Conservation (phyloP, 2,113 vertebrate genomes). For the Grammomys surdaster region DNA sequence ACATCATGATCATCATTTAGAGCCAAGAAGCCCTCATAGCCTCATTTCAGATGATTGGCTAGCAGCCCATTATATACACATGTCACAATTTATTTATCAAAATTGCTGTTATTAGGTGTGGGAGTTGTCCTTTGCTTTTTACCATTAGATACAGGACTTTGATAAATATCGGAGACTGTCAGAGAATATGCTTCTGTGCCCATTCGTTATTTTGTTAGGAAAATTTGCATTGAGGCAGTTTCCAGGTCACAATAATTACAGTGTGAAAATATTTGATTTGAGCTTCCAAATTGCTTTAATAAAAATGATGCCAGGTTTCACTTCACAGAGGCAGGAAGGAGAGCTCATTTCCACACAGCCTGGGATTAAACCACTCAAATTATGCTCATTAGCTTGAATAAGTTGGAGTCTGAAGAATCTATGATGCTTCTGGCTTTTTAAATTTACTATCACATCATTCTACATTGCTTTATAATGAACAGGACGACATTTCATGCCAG, state of each 20-base stretch:
- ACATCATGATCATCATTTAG: neutral
- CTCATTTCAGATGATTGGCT: neutral
- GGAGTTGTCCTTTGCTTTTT: neutral
- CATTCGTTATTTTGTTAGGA: conserved; percentile 14
- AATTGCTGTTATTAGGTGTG: conserved; percentile 4
- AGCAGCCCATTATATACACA: neutral
- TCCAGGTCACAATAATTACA: neutral
- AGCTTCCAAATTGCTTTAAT: conserved; percentile 23
- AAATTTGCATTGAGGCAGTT: conserved; percentile 25
- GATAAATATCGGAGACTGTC: conserved; percentile 43
- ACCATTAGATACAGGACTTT: neutral
- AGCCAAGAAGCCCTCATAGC: neutral
- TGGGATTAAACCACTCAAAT: neutral
- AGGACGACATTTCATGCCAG: neutral
- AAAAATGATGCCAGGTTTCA: neutral
- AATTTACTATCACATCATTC: neutral
- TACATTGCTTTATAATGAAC: neutral
- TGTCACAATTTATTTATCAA: neutral
- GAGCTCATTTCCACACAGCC: neutral
- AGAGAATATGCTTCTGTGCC: conserved; percentile 27
- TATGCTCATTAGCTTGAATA: neutral
- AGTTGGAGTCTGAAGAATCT: conserved; percentile 4
- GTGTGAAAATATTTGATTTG: neutral
- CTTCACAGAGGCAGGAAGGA: neutral
- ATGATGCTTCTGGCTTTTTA: conserved; percentile 14